Evolutionary conservation across 2,113 vertebrate genomes (phyloP).

Genomic region (Saimiri boliviensis): DNA sequence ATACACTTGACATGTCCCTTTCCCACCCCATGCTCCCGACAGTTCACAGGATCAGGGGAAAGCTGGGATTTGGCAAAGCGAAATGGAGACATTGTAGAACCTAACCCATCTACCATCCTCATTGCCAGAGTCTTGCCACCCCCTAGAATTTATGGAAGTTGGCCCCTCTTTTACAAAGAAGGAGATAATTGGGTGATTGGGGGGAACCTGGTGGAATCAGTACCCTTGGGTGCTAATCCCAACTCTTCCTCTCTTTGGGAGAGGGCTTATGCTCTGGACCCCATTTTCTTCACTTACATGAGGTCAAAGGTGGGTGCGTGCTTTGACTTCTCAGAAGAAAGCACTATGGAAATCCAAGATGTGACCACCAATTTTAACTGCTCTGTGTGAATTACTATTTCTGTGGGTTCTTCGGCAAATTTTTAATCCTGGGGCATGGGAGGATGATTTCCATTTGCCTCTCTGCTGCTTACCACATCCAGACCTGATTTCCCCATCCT

Average conservation of each 20-base stretch:
- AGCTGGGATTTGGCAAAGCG: background rate
- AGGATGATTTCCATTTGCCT: background rate
- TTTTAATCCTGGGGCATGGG: background rate
- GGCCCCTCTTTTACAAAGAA: background rate
- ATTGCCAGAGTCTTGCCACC: background rate
- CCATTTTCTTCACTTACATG: background rate
- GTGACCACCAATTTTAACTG: background rate
- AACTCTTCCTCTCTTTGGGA: background rate
- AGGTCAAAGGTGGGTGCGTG: background rate
- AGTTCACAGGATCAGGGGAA: background rate
- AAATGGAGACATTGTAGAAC: background rate
- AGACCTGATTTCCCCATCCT: background rate
- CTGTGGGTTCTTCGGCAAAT: background rate
- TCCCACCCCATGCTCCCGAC: background rate
- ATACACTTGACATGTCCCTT: background rate
- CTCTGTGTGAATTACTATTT: background rate
- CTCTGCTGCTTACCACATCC: background rate
- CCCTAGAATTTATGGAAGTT: background rate
- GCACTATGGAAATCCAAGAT: background rate
- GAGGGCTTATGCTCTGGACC: background rate
- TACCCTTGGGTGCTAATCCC: background rate
- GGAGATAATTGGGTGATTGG: background rate
- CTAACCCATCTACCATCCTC: background rate
- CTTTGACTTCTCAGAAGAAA: constrained; percentile 39
- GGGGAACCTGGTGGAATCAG: background rate